A percentile compares a stretch with the other conserved stretches of the same genome.
These are phyloP conservation scores for Pyrrhosoma nymphula DNA, from an alignment of 2,888 invertebrate species.

Conservation along the genomic window DNA sequence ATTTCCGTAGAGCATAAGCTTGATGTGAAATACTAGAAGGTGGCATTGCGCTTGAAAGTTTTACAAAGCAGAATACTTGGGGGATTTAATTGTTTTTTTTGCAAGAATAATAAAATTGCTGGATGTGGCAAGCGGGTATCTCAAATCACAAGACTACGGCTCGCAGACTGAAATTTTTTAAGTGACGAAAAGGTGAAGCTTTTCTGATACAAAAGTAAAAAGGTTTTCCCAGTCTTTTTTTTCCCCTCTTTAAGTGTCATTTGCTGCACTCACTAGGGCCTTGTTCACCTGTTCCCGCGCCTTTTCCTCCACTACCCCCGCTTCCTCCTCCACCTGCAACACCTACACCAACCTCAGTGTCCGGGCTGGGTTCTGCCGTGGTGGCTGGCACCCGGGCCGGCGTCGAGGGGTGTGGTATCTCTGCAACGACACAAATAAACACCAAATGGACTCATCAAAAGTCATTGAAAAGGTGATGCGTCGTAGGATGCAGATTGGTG, in stretches of 20 bases:
- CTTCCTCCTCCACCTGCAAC: constrained; percentile 27
- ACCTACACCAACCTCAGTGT: constrained; percentile 46
- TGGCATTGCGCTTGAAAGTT: background rate
- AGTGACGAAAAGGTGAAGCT: background rate
- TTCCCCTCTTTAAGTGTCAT: background rate
- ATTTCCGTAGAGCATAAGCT: background rate
- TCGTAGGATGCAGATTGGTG: background rate
- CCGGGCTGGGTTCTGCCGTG: constrained; percentile 66
- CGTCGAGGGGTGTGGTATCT: constrained; percentile 68
- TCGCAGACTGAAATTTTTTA: background rate
- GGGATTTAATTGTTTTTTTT: background rate
- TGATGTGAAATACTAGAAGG: background rate
- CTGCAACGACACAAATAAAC: constrained; percentile 65
- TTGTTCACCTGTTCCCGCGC: constrained; percentile 47
- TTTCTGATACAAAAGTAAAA: too few relatives aligned
- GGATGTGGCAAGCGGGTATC: background rate
- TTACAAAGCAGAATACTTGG: background rate
- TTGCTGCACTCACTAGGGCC: constrained; percentile 48
- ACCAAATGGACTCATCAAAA: constrained; percentile 6
- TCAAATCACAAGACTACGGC: background rate
- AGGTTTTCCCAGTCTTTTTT: background rate
- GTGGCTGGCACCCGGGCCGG: constrained; percentile 65
- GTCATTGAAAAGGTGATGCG: background rate
- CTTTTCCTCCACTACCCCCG: constrained; percentile 44
- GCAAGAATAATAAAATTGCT: background rate